Base-by-base conservation (phyloP, 2,888 invertebrate genomes). In the Caenorhabditis japonica region DNA sequence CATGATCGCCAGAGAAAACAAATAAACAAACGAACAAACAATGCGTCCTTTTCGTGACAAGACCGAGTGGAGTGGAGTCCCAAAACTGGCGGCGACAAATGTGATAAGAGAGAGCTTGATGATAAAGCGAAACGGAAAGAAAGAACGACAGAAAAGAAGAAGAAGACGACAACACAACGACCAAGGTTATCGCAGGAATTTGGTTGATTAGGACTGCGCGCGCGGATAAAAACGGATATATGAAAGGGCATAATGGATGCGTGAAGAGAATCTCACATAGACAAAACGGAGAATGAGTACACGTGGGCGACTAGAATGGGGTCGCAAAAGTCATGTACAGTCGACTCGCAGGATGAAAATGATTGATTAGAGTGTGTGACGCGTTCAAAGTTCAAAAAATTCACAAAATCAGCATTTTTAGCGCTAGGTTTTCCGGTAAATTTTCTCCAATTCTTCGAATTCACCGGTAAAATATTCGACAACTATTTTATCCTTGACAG, bases 181-280 rank as follows among this genome's bases (percentile, higher is more conserved):
- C 64, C 64, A 64, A 64, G 64, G 64, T 64, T 64, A 64, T 13
- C 8, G 36, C 2, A 44, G 52, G 51, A 62, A 53, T 61, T 52
- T 19, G 53, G 61, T 62, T 51, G 60, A 43, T 49, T 43, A 56
- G 44, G 56, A 30, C 30, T 30, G 30, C n/a, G n/a, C n/a, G n/a
- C n/a, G 23, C 8, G 43, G 33, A 38, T 38, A 33, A 53, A 55
- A 62, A 62, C 55, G 62, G 55, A 62, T 55, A n/a, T n/a, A 47
- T 30, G 62, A 62, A 62, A 62, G 62, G 62, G 53, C 62, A 51
- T 51, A 33, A 41, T 38, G 38, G 46, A 56, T 47, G 58, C 23
- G n/a, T n/a, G n/a, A n/a, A n/a, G n/a, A n/a, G n/a, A n/a, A n/a
- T n/a, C n/a, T n/a, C n/a, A n/a, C n/a, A n/a, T n/a, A 44, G 33